Conservation (phyloP, 1,140 invertebrate genomes). For the Cherax quadricarinatus region DNA sequence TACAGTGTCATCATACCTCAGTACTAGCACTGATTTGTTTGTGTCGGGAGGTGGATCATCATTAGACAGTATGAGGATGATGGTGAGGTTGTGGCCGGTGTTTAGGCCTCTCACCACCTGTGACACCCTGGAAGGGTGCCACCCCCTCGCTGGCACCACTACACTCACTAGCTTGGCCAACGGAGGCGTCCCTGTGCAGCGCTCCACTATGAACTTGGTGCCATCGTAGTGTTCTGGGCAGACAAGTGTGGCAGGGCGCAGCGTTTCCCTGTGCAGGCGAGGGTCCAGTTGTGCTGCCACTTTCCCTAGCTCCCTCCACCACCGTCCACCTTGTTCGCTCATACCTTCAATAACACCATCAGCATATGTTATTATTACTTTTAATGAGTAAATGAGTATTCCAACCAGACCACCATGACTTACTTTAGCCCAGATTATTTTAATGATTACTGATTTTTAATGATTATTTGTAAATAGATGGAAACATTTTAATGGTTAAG, state of each 20-base stretch:
- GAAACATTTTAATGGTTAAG: too few species aligned
- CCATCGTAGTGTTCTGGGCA: conserved; percentile 4
- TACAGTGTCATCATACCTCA: background rate
- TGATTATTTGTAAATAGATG: too few species aligned
- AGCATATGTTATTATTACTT: background rate
- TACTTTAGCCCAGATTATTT: too few species aligned
- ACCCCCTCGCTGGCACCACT: conserved; percentile 12
- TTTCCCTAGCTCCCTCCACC: background rate
- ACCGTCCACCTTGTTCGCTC: background rate
- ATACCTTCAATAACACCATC: background rate
- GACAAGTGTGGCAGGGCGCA: background rate
- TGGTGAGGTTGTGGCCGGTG: background rate
- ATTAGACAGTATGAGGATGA: background rate
- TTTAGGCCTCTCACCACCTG: background rate
- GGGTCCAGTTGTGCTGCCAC: conserved; percentile 4
- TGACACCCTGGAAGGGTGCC: background rate
- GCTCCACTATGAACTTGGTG: background rate
- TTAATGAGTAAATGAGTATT: too few species aligned
- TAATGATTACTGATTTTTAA: too few species aligned
- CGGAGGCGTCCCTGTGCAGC: background rate
- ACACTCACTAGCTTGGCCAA: conserved; percentile 1
- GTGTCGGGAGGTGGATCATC: background rate
- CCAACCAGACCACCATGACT: background rate
- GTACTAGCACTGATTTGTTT: background rate
- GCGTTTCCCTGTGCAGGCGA: background rate